These are phyloP conservation scores for Torymus aiolomorphi DNA, from an alignment of 2,888 invertebrate species.

Conservation along the genomic window DNA sequence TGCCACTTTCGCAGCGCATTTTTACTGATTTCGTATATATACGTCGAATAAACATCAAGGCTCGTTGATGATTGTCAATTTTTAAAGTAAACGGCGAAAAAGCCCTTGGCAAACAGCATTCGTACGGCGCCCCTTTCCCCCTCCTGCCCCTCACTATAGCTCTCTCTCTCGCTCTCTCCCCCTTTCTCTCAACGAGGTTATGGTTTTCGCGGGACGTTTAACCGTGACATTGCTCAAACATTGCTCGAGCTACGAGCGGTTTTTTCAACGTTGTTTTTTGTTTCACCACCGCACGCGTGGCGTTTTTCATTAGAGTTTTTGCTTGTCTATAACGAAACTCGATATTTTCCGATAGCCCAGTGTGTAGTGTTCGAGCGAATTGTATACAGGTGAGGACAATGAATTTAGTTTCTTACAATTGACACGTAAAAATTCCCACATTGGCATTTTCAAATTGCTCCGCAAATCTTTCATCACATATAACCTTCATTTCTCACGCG, in stretches of 20 bases:
- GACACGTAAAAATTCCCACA: too few species aligned
- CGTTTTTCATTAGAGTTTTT: constrained; percentile 2
- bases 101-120: constrained; percentile 20
- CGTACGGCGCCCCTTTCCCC: not conserved
- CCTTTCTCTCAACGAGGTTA: not conserved
- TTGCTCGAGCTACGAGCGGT: not conserved
- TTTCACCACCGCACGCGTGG: not conserved
- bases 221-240: constrained; percentile 10
- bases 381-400: too few species aligned
- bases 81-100: constrained; percentile 23
- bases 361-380: too few species aligned
- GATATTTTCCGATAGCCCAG: too few species aligned
- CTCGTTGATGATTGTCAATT: constrained; percentile 28
- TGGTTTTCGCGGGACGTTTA: constrained; percentile 9
- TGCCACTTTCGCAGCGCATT: not conserved
- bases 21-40: not conserved
- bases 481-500: too few species aligned
- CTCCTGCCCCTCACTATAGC: too few species aligned
- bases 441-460: too few species aligned
- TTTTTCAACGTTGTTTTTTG: not conserved
- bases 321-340: not conserved
- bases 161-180: too few species aligned
- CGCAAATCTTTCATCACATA: too few species aligned
- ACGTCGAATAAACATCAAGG: constrained; percentile 6
- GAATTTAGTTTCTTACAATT: too few species aligned